These are phyloP conservation scores for Sparidentex hasta DNA, from an alignment of 2,797 vertebrate species.

Conservation along the genomic window DNA sequence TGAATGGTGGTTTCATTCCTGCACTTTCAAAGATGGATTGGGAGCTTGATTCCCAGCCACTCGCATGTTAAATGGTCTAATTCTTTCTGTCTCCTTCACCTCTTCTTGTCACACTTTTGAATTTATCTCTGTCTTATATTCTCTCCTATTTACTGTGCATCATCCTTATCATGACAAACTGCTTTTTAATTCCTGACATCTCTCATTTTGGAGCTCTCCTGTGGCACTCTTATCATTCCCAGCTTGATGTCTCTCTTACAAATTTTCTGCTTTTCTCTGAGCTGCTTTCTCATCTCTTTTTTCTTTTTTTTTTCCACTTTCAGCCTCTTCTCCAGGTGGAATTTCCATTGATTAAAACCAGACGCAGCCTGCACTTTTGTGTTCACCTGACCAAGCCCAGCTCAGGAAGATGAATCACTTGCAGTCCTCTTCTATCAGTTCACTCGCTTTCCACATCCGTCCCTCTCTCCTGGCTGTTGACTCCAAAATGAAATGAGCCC, in stretches of 20 bases:
- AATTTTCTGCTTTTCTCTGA: conserved; percentile 65
- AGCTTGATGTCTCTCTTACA: conserved; percentile 77
- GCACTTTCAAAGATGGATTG: conserved; percentile 83
- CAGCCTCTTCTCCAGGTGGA: conserved; percentile 76
- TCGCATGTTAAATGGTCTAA: conserved; percentile 76
- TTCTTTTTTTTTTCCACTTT: conserved; percentile 56
- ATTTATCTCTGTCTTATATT: conserved; percentile 72
- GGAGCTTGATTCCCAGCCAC: conserved; percentile 45
- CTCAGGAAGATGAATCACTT: conserved; percentile 76
- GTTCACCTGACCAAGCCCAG: conserved; percentile 52
- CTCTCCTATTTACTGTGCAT: conserved; percentile 59
- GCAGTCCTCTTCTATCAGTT: conserved; percentile 56
- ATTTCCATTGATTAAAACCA: conserved; percentile 82
- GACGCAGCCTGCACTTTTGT: conserved; percentile 71
- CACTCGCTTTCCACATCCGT: conserved; percentile 43
- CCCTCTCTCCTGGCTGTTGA: conserved; percentile 28
- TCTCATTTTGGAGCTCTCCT: conserved; percentile 19
- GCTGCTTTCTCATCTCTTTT: conserved; percentile 67
- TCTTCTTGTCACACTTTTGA: conserved; percentile 75
- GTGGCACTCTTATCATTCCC: conserved; percentile 66
- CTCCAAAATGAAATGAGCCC: conserved; percentile 48
- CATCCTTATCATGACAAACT: conserved; percentile 27
- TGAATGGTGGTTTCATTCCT: conserved; percentile 66
- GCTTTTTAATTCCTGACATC: conserved; percentile 46
- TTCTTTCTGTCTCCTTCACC: conserved; percentile 36